These are phyloP conservation scores for Mormyrus iriodes DNA, from an alignment of 2,113 vertebrate genomes.

Conservation along the genomic window DNA sequence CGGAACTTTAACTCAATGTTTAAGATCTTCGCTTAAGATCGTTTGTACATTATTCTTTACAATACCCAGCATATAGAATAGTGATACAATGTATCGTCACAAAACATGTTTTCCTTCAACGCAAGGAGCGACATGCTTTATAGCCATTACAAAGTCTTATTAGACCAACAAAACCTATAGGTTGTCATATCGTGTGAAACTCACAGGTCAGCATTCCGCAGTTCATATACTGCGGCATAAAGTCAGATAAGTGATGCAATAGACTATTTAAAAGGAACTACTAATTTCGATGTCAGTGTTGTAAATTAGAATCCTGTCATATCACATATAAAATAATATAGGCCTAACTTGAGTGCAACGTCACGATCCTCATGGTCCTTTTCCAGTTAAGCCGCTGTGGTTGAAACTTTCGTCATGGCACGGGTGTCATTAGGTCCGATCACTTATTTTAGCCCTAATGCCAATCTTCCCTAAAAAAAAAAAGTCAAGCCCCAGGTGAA, in stretches of 20 bases:
- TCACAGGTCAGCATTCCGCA: not conserved
- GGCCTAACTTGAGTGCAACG: not conserved
- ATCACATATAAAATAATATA: not conserved
- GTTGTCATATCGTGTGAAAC: not conserved
- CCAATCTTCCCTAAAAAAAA: no score
- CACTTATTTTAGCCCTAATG: no score
- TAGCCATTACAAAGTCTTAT: not conserved
- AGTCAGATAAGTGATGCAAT: not conserved
- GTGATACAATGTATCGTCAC: not conserved
- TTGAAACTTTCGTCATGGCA: no score
- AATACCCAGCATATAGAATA: not conserved
- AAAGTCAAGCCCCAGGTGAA: no score
- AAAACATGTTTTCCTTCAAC: not conserved
- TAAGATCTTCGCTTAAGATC: not conserved
- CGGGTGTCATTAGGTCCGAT: no score
- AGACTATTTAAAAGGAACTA: not conserved
- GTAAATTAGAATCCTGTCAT: not conserved
- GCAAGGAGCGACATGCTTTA: not conserved
- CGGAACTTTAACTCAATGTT: not conserved
- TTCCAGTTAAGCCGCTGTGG: not conserved
- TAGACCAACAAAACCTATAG: not conserved
- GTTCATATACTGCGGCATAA: not conserved
- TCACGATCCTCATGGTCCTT: not conserved
- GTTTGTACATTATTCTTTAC: not conserved
- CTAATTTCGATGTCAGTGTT: not conserved